Conservation (phyloP, 2,888 invertebrate species). For the Ectemnius lituratus region DNA sequence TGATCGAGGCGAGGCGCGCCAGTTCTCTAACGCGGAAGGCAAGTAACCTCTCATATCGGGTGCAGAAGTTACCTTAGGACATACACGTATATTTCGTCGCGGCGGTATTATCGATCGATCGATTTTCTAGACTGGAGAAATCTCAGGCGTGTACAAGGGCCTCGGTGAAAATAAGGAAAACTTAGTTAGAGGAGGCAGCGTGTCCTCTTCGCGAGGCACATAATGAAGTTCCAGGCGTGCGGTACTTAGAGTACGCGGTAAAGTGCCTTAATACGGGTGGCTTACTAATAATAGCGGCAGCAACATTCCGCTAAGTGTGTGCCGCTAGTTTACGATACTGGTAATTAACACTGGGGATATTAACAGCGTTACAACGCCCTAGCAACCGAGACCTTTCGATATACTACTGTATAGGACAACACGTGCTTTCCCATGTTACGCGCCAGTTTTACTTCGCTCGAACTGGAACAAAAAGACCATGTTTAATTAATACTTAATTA, state of each 20-base stretch:
- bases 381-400: constrained; percentile 8
- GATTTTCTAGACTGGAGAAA: background rate
- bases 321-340: constrained; percentile 35
- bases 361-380: constrained; percentile 19
- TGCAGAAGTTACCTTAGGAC: constrained; percentile 15
- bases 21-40: constrained; percentile 30
- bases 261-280: constrained; percentile 37
- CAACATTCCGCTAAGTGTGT: constrained; percentile 40
- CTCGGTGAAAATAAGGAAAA: background rate
- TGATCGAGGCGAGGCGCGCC: constrained; percentile 41
- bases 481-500: too few species aligned
- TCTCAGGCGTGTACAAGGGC: too few species aligned
- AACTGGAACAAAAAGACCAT: too few species aligned
- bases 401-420: background rate
- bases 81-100: constrained; percentile 17
- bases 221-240: constrained; percentile 18
- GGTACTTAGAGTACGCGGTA: constrained; percentile 26
- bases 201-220: constrained; percentile 17
- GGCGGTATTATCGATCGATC: background rate
- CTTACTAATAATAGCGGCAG: constrained; percentile 42
- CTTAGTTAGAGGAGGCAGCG: constrained; percentile 27
- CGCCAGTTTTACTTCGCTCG: background rate
- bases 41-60: constrained; percentile 52
- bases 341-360: constrained; percentile 24
- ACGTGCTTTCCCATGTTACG: background rate